phyloP scores from a whole-genome alignment of 2,113 vertebrate species.

The Hoplias malabaricus region DNA sequence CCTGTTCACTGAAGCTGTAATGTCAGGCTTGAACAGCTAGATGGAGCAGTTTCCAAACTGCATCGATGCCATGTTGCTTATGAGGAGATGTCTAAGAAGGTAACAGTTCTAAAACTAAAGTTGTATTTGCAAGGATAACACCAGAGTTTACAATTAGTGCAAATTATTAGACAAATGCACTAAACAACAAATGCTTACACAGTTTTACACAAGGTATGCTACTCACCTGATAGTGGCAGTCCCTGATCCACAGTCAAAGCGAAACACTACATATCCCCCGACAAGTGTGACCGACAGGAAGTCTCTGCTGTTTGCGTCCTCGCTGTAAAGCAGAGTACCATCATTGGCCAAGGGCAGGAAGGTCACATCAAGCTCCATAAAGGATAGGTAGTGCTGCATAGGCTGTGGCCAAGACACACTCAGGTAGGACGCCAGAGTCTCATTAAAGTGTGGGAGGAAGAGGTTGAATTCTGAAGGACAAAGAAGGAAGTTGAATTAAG shows the following conservation, averaged over 20 bases:
- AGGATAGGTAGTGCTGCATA: conserved; percentile 78
- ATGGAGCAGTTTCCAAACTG: neutral
- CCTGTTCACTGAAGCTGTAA: neutral
- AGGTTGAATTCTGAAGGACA: conserved; percentile 72
- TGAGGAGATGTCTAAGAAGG: neutral
- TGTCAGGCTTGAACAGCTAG: neutral
- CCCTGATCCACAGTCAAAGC: conserved; percentile 84
- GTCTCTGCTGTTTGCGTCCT: conserved; percentile 77
- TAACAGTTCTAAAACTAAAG: no score
- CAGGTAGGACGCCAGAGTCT: conserved; percentile 73
- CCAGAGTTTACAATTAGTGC: no score
- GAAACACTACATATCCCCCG: conserved; percentile 76
- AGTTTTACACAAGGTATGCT: no score
- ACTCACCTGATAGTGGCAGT: conserved; percentile 77
- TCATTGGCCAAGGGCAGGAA: conserved; percentile 71
- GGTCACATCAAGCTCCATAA: conserved; percentile 80
- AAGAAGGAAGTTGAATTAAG: no score
- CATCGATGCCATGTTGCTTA: no score
- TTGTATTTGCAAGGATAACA: no score
- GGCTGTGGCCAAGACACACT: conserved; percentile 76
- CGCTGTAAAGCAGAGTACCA: conserved; percentile 80
- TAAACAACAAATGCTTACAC: no score
- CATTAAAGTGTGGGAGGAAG: conserved; percentile 78
- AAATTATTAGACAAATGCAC: no score
- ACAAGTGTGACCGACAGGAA: conserved; percentile 77